Conservation (phyloP, 2,797 vertebrate species). For the Phoxinus dragarum region DNA sequence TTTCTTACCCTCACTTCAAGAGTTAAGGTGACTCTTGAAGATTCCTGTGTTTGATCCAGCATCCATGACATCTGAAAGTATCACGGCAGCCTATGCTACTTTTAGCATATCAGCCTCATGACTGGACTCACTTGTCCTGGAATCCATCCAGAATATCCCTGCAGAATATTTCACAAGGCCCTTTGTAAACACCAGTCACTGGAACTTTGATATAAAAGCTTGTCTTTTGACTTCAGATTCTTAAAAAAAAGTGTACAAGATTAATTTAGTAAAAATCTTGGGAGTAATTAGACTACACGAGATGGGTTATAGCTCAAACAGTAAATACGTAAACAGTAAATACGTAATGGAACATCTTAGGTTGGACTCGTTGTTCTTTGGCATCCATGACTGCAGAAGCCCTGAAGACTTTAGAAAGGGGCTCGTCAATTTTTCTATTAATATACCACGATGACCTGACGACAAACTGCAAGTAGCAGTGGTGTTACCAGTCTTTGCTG, state of each 20-base stretch:
- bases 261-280: not conserved
- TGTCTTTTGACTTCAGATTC: not conserved
- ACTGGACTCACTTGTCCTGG: slow-evolving; percentile 30
- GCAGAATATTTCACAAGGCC: not conserved
- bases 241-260: not conserved
- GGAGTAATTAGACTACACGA: not conserved
- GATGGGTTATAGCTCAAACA: not conserved
- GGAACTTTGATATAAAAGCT: not conserved
- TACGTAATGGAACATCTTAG: not conserved
- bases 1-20: not conserved
- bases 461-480: not conserved
- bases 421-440: slow-evolving; percentile 14
- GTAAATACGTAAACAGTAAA: too few species aligned
- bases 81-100: slow-evolving; percentile 31
- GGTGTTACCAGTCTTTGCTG: slow-evolving; percentile 4
- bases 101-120: slow-evolving; percentile 48
- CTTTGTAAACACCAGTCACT: not conserved
- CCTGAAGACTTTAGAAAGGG: not conserved
- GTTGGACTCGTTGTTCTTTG: slow-evolving; percentile 10
- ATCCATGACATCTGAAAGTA: slow-evolving; percentile 28
- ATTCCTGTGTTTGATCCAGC: slow-evolving; percentile 37
- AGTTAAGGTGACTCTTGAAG: slow-evolving; percentile 50
- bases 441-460: not conserved
- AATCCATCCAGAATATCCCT: not conserved
- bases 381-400: slow-evolving; percentile 1